Evolutionary conservation across 2,797 vertebrate species (phyloP), one percentile per base, ranked within the genome.

Genomic region (Arctocebus calabarensis): DNA sequence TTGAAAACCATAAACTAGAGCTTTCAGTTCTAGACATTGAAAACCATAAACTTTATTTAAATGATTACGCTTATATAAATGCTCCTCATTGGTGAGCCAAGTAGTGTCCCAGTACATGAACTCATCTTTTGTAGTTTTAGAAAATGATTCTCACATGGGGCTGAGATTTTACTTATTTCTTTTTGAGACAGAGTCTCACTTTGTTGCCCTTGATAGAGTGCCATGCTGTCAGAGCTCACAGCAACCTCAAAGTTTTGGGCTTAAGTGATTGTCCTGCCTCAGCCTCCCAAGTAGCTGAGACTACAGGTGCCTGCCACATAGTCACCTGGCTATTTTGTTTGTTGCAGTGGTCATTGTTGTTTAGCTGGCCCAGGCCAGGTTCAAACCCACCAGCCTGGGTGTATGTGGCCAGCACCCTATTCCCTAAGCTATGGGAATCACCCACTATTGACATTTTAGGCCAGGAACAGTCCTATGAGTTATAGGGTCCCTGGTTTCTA

Each of bases 31-130:
- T 59, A 81, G 81, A 43, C 61, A 61, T 8, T 85, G 68, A 95
- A 84, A 59, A 88, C 88, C 45, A 29, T 70, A 27, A 93, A 78
- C 34, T 78, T 43, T 79, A 91, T 94, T 85, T 85, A 94, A 19
- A 52, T 91, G 25, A 64, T 45, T 95, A 40, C 85, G 45, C 79
- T 25, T 77, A 37, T 40, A 37, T 55, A 87, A 81, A 71, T 83
- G 23, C 23, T 79, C 27, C 74, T 90, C 29, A 34, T 82, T 94
- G 66, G 27, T 91, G 20, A 92, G 52, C 32, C 57, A 88, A 37
- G 11, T 34, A 86, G n/a, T 71, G 25, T 68, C 57, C 48, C 86
- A 95, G 87, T 22, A 61, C 40, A 74, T 40, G 34, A 90, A 77
- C 62, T 34, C 75, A 43, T 79, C 48, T 75, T 83, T 19, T 55